phyloP scores from a whole-genome alignment of 2,888 invertebrate species.

The Hyles lineata region DNA sequence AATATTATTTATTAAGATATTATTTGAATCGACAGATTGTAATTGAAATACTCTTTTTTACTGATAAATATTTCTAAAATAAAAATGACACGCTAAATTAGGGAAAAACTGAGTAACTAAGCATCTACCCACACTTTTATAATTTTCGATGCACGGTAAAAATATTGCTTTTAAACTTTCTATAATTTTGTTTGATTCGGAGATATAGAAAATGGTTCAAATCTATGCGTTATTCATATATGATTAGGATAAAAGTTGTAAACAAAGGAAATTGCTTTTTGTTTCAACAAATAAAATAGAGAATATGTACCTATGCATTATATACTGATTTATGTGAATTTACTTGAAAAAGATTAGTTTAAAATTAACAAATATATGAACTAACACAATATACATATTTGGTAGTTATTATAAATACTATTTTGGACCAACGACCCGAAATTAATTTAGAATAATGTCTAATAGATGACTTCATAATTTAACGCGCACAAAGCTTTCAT shows the following conservation, averaged over 20 bases:
- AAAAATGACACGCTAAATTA: not conserved
- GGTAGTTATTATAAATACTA: not conserved
- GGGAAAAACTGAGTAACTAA: not conserved
- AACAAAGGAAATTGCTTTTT: no score
- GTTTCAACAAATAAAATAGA: no score
- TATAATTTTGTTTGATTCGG: no score
- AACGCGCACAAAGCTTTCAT: slow-evolving; percentile 6
- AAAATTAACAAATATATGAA: not conserved
- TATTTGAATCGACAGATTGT: not conserved
- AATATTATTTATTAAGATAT: not conserved
- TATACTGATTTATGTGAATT: not conserved
- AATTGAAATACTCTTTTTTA: not conserved
- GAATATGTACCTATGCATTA: no score
- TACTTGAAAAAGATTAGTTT: not conserved
- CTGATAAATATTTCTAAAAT: not conserved
- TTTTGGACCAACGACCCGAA: slow-evolving; percentile 11
- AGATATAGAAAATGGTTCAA: no score
- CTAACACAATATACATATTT: not conserved
- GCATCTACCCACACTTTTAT: no score
- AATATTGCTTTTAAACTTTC: no score
- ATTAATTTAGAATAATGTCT: not conserved
- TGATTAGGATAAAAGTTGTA: no score
- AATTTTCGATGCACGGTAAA: no score
- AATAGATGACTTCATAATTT: not conserved
- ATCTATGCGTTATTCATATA: no score